phyloP scores from a whole-genome alignment of 2,113 vertebrate genomes.

The Misgurnus mizolepis region DNA sequence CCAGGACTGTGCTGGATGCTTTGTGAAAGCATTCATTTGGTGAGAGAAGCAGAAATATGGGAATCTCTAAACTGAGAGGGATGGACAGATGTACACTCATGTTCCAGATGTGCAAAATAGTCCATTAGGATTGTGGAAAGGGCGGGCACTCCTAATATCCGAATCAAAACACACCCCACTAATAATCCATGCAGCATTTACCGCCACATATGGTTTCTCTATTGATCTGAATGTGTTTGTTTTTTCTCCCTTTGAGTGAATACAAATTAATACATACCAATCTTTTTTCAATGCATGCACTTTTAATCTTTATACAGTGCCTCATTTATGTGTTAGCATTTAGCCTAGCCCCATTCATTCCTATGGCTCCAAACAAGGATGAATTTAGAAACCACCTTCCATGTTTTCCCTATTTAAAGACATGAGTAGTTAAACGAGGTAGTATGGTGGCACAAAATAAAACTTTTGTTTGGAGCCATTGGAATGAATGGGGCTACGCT shows the following conservation, averaged over 20 bases:
- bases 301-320: too few species aligned
- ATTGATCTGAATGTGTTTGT: constrained; percentile 10
- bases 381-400: too few species aligned
- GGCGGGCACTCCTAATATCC: background rate
- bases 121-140: background rate
- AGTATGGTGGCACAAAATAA: too few species aligned
- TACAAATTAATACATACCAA: background rate
- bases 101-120: constrained; percentile 43
- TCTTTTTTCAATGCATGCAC: too few species aligned
- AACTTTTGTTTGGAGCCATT: too few species aligned
- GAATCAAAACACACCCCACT: constrained; percentile 12
- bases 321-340: too few species aligned
- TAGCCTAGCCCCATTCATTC: too few species aligned
- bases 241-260: constrained; percentile 5
- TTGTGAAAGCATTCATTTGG: constrained; percentile 6
- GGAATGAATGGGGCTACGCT: too few species aligned
- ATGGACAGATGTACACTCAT: constrained; percentile 19
- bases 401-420: too few species aligned
- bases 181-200: constrained; percentile 21
- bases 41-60: background rate
- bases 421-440: too few species aligned
- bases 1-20: background rate
- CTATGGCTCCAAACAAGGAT: too few species aligned
- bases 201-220: background rate
- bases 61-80: background rate